These are phyloP conservation scores for Xylota sylvarum DNA, from an alignment of 2,888 invertebrate species.

Conservation along the genomic window DNA sequence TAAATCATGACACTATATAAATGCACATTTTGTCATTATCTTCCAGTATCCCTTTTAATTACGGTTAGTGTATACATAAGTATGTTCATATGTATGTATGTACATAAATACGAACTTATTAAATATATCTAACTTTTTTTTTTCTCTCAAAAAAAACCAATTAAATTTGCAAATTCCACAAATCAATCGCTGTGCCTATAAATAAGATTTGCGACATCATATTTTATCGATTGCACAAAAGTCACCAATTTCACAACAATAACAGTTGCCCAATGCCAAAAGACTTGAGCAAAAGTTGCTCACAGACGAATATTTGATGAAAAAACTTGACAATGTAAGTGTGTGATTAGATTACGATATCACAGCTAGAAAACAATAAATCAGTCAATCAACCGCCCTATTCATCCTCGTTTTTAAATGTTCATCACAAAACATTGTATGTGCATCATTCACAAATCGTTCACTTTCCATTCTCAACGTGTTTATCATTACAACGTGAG, in stretches of 20 bases:
- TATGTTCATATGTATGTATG: too few species aligned
- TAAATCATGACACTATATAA: too few species aligned
- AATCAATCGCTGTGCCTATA: not conserved
- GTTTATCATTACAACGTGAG: constrained; percentile 14
- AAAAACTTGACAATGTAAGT: not conserved
- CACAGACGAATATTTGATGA: not conserved
- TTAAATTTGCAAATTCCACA: not conserved
- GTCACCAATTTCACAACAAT: constrained; percentile 30
- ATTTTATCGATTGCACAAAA: constrained; percentile 1
- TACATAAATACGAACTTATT: too few species aligned
- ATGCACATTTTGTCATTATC: too few species aligned
- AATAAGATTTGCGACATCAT: constrained; percentile 16
- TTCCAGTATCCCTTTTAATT: too few species aligned
- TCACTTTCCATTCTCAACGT: constrained; percentile 32
- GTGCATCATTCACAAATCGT: not conserved
- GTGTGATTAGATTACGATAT: constrained; percentile 40
- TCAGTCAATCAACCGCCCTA: not conserved
- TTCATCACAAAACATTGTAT: not conserved
- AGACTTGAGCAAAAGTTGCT: not conserved
- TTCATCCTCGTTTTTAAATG: constrained; percentile 1
- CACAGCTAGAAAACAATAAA: not conserved
- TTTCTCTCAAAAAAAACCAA: not conserved
- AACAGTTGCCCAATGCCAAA: constrained; percentile 13
- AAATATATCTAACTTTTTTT: too few species aligned
- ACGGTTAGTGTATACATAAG: too few species aligned